Conservation (phyloP, 2,888 invertebrate species). For the Tanypteryx hageni region DNA sequence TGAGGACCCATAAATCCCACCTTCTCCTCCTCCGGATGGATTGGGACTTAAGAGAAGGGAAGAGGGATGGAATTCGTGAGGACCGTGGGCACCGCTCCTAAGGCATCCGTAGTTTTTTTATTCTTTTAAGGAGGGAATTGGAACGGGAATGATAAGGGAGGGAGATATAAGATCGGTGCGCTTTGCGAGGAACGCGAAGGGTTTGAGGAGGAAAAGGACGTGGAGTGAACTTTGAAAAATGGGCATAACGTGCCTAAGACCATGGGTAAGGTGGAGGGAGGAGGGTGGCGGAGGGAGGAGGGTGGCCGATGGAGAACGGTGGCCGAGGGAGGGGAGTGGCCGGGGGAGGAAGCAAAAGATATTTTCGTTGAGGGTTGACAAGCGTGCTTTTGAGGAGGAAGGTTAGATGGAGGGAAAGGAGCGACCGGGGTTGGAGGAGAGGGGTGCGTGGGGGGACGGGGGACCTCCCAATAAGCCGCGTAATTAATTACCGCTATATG, state of each 20-base stretch:
- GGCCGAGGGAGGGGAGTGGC: too few species aligned
- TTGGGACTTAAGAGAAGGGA: not conserved
- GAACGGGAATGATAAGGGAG: not conserved
- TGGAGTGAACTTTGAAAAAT: slow-evolving; percentile 13
- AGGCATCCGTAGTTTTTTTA: too few species aligned
- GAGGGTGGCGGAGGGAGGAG: too few species aligned
- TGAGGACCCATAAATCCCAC: not conserved
- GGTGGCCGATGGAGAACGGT: not conserved
- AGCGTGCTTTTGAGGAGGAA: not conserved
- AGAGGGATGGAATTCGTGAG: too few species aligned
- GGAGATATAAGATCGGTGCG: not conserved
- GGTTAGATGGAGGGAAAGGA: not conserved
- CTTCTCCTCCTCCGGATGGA: not conserved
- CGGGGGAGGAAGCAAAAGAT: not conserved
- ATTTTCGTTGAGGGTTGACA: not conserved
- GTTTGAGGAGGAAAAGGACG: not conserved
- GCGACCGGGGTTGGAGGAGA: not conserved
- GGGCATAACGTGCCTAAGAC: slow-evolving; percentile 41
- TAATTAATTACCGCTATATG: slow-evolving; percentile 57
- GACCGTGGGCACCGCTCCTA: too few species aligned
- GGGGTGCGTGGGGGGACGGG: not conserved
- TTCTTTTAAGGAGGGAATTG: not conserved
- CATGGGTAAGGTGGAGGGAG: not conserved
- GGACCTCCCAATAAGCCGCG: not conserved
- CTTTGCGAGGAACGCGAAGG: not conserved